These are phyloP conservation scores for Lymantria dispar DNA, from an alignment of 2,888 invertebrate genomes.

Conservation along the genomic window DNA sequence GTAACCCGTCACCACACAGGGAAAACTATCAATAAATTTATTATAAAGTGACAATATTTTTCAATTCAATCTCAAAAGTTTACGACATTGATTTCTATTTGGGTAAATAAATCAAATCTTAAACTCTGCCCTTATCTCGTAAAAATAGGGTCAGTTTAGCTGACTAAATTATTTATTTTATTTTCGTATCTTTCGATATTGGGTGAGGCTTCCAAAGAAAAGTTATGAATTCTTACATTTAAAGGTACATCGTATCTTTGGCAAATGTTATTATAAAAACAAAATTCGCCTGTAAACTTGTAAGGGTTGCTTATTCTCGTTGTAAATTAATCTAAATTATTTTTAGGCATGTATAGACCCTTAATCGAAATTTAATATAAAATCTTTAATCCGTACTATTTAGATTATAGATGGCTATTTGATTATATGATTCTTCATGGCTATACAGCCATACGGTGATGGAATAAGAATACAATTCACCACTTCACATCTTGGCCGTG, in stretches of 20 bases:
- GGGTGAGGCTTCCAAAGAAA: conserved; percentile 2
- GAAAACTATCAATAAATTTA: too few species aligned
- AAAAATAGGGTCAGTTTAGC: conserved; percentile 30
- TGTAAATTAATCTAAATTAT: not conserved
- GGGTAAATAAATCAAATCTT: conserved; percentile 22
- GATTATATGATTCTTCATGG: too few species aligned
- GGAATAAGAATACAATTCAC: too few species aligned
- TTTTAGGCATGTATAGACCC: too few species aligned
- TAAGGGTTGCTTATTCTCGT: not conserved
- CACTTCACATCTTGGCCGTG: too few species aligned
- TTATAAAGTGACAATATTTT: not conserved
- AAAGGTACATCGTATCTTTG: conserved; percentile 8
- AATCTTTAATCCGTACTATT: too few species aligned
- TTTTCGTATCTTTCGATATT: conserved; percentile 10
- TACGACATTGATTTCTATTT: conserved; percentile 14
- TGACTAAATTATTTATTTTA: conserved; percentile 25
- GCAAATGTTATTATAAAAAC: conserved; percentile 9
- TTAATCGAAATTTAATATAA: too few species aligned
- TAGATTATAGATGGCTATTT: too few species aligned
- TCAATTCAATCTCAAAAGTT: conserved; percentile 3
- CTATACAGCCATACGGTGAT: too few species aligned
- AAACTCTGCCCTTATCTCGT: conserved; percentile 16
- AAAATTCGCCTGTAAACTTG: conserved; percentile 1
- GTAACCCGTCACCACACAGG: too few species aligned
- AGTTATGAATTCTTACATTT: conserved; percentile 16